Evolutionary conservation across 1,140 invertebrate species (phyloP).

Genomic region (Drosophila quadrilineata): DNA sequence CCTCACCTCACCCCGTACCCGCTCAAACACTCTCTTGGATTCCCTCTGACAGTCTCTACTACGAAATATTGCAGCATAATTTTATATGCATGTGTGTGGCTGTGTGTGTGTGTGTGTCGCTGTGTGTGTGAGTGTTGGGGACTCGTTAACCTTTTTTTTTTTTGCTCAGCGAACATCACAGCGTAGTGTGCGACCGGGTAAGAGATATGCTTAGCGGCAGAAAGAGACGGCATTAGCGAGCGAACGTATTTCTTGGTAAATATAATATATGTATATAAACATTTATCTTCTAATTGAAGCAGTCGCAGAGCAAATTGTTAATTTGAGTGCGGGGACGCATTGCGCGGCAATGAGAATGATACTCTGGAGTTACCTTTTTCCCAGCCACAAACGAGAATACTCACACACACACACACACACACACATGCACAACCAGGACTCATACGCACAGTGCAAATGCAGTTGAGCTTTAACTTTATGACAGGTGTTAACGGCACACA

Average conservation of each 20-base stretch:
- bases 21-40: no score
- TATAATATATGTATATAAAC: conserved; percentile 42
- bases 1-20: not conserved
- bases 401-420: no score
- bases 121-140: conserved; percentile 20
- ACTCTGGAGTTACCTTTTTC: not conserved
- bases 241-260: conserved; percentile 25
- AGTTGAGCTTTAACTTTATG: conserved; percentile 57
- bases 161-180: conserved; percentile 35
- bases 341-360: conserved; percentile 10
- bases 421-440: not conserved
- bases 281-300: conserved; percentile 67
- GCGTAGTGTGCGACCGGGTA: no score
- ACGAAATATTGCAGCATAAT: conserved; percentile 62
- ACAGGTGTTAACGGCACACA: conserved; percentile 57
- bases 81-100: conserved; percentile 37
- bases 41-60: conserved; percentile 11
- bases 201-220: not conserved
- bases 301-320: conserved; percentile 42
- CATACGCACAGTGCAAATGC: conserved; percentile 25
- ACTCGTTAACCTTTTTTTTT: conserved; percentile 66
- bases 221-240: not conserved
- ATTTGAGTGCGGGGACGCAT: conserved; percentile 43
- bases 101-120: conserved; percentile 1
- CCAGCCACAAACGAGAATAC: no score